Evolutionary conservation across 92 coral and sea anemone genomes (phyloP).

Genomic region (Montipora capitata): DNA sequence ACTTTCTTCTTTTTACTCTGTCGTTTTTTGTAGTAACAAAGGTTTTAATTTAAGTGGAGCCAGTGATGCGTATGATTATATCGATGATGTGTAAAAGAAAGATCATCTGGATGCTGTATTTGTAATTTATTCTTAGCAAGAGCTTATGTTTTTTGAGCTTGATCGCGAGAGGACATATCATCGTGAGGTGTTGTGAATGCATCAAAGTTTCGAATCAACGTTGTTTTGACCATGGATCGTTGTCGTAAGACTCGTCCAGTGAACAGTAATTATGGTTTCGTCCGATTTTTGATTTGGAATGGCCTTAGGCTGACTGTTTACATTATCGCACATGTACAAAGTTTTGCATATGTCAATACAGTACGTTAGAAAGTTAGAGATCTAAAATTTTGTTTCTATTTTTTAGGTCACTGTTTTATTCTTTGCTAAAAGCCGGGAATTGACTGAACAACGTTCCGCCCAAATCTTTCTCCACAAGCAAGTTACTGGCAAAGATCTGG

Average conservation of each 20-base stretch:
- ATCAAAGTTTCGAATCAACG: too few relatives aligned
- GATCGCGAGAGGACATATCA: not conserved
- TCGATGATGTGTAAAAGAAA: too few relatives aligned
- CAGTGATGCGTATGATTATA: too few relatives aligned
- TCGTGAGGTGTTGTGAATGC: not conserved
- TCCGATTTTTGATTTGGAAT: too few relatives aligned
- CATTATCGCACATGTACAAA: not conserved
- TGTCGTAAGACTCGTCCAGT: not conserved
- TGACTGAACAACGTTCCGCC: conserved; percentile 81
- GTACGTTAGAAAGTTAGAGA: not conserved
- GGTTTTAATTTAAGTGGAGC: too few relatives aligned
- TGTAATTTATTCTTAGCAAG: too few relatives aligned
- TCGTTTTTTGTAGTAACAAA: too few relatives aligned
- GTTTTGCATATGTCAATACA: not conserved
- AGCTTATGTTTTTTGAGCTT: not conserved
- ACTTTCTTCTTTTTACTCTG: too few relatives aligned
- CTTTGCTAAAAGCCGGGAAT: conserved; percentile 98
- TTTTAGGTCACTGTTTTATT: conserved; percentile 88
- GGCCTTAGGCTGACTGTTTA: not conserved
- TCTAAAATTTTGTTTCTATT: not conserved
- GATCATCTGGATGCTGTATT: not conserved
- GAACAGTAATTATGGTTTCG: too few relatives aligned
- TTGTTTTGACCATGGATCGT: not conserved
- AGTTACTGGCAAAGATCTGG: conserved; percentile 67
- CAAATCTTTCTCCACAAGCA: conserved; percentile 67